Percentiles rank a stretch among this genome's conserved stretches.
These are phyloP conservation scores for Cydia splendana DNA, from an alignment of 1,140 invertebrate genomes.

Conservation along the genomic window DNA sequence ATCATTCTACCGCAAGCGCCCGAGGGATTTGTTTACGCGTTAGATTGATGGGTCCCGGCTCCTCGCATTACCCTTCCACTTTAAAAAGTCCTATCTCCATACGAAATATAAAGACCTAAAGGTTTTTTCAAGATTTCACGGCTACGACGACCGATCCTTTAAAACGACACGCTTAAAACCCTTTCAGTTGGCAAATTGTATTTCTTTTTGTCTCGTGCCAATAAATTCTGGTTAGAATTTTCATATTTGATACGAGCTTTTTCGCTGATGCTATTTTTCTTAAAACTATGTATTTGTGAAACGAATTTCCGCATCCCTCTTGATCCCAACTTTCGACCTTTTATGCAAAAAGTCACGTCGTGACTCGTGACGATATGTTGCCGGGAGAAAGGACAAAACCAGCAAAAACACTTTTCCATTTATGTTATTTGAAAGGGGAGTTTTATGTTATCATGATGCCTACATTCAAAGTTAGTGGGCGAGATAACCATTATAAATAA, in stretches of 20 bases:
- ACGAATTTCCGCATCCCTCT: not conserved
- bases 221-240: not conserved
- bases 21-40: conserved; percentile 26
- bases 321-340: not conserved
- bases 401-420: conserved; percentile 3
- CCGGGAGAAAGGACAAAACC: not conserved
- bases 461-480: not conserved
- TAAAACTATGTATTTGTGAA: not conserved
- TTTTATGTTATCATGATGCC: not conserved
- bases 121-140: not conserved
- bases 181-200: not conserved
- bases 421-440: not conserved
- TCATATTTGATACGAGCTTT: not conserved
- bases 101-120: not conserved
- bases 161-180: not conserved
- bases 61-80: not conserved
- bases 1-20: conserved; percentile 20
- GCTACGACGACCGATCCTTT: not conserved
- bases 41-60: conserved; percentile 24
- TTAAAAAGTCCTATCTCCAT: conserved; percentile 3
- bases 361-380: not conserved
- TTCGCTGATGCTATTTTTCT: not conserved
- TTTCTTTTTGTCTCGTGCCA: not conserved
- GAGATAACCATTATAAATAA: not conserved
- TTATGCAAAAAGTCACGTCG: not conserved